Evolutionary conservation across 2,797 vertebrate genomes (phyloP).

Genomic region (Aeoliscus strigatus): DNA sequence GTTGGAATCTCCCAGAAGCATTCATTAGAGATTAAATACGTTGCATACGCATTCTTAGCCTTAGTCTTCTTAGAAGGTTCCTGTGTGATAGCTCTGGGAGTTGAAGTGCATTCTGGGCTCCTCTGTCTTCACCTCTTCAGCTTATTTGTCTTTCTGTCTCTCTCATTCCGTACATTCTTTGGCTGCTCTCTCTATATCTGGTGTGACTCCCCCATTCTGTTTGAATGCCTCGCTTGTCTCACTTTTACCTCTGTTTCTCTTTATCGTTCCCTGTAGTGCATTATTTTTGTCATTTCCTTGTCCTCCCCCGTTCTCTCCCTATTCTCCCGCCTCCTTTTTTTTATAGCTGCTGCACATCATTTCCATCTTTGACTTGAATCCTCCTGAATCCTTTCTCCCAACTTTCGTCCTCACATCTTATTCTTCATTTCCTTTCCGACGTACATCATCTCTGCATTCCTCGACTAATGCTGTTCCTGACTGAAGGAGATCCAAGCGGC

Average conservation of each 20-base stretch:
- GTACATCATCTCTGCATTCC: constrained; percentile 11
- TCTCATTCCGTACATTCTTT: constrained; percentile 60
- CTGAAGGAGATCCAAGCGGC: constrained; percentile 36
- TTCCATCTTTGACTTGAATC: constrained; percentile 34
- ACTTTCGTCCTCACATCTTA: constrained; percentile 5
- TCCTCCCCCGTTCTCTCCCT: constrained; percentile 25
- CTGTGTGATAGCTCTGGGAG: constrained; percentile 43
- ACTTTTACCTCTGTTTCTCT: constrained; percentile 44
- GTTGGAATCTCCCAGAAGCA: constrained; percentile 7
- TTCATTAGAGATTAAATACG: constrained; percentile 16
- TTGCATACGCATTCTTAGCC: constrained; percentile 21
- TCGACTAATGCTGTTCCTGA: constrained; percentile 24
- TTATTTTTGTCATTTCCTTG: constrained; percentile 42
- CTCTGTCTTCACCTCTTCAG: constrained; percentile 41
- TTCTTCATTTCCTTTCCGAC: constrained; percentile 20
- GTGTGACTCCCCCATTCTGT: constrained; percentile 37
- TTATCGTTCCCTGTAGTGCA: constrained; percentile 25
- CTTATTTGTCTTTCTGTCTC: constrained; percentile 40
- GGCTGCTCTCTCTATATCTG: constrained; percentile 53
- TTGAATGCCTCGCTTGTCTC: constrained; percentile 49
- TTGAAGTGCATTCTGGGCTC: constrained; percentile 47
- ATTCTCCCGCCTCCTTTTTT: constrained; percentile 14
- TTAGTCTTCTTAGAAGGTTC: constrained; percentile 38
- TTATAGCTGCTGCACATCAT: constrained; percentile 8
- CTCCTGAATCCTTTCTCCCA: constrained; percentile 18